Base-by-base conservation (phyloP, 2,888 invertebrate genomes). In the Coenonympha glycerion region DNA sequence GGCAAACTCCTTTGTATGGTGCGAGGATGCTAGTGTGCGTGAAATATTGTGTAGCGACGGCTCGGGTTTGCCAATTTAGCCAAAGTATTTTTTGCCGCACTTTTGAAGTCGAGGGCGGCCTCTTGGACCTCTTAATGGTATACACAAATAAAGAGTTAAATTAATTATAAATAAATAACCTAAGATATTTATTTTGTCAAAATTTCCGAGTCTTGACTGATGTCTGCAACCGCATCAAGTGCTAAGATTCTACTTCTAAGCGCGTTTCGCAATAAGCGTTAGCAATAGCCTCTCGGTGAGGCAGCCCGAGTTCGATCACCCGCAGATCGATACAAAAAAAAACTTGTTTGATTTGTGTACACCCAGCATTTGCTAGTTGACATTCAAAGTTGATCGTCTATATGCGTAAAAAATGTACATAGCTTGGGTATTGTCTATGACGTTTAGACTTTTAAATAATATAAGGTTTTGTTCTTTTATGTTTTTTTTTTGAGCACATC, bases 261-360 rank as follows among this genome's bases (percentile, higher is more conserved):
- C 57, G 50, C 39, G 55, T 56, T 62, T 52, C 41, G 53, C 61
- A 57, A 53, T 56, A 44, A 49, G 53, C 51, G 51, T 59, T 58
- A 55, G 59, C 58, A 55, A 59, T 59, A 51, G 49, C 49, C 54
- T 52, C 49, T 51, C 56, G 42, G 47, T 57, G 55, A 45, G 57
- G 57, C 55, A 54, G 52, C 47, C 50, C 44, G 55, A 62, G 64
- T 64, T 64, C 64, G 60, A 63, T 64, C 60, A 62, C 64, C 64
- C 57, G 56, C 46, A 47, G 57, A 56, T 54, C 52, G 51, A 60
- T 61, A 60, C 57, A 60, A 61, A 64, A 46, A n/a, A 41, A 63
- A 64, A 61, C 59, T 59, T 56, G 60, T 61, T 64, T 60, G 58
- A 62, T 59, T 61, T 56, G 59, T 59, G 53, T 56, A 59, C 40